Conservation (phyloP, 2,113 vertebrate genomes). For the Monopterus albus region DNA sequence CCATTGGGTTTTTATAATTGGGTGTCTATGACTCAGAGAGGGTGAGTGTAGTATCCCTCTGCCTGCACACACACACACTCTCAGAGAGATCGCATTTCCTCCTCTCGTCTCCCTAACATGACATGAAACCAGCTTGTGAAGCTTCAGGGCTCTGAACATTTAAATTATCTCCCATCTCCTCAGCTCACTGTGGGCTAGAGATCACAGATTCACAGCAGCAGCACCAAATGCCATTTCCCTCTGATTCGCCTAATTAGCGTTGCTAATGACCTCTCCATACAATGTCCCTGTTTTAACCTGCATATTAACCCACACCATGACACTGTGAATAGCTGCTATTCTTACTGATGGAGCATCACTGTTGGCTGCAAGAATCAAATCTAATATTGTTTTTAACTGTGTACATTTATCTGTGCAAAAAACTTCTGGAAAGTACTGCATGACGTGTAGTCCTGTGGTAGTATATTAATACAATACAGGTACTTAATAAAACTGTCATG, state of each 20-base stretch:
- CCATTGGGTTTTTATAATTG: conserved; percentile 75
- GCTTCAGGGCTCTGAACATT: conserved; percentile 61
- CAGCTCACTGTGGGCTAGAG: conserved; percentile 65
- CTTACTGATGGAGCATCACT: conserved; percentile 13
- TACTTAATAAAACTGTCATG: neutral
- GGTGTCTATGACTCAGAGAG: conserved; percentile 65
- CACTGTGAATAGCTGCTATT: conserved; percentile 3
- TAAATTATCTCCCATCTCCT: conserved; percentile 64
- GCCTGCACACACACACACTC: conserved; percentile 14
- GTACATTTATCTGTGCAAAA: too few species aligned
- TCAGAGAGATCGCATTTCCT: conserved; percentile 63
- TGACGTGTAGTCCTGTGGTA: neutral
- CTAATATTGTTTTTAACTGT: neutral
- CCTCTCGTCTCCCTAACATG: conserved; percentile 57
- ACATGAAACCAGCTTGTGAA: conserved; percentile 64
- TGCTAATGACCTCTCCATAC: conserved; percentile 57
- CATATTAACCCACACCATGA: conserved; percentile 9
- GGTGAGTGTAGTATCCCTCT: conserved; percentile 52
- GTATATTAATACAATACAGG: neutral
- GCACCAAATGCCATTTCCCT: conserved; percentile 47
- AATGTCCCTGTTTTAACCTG: conserved; percentile 46
- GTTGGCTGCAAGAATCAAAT: neutral
- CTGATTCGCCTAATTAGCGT: conserved; percentile 65
- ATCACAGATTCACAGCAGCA: conserved; percentile 63
- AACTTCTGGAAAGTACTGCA: neutral